Conservation (phyloP, 2,113 vertebrate species). For the Eublepharis macularius region DNA sequence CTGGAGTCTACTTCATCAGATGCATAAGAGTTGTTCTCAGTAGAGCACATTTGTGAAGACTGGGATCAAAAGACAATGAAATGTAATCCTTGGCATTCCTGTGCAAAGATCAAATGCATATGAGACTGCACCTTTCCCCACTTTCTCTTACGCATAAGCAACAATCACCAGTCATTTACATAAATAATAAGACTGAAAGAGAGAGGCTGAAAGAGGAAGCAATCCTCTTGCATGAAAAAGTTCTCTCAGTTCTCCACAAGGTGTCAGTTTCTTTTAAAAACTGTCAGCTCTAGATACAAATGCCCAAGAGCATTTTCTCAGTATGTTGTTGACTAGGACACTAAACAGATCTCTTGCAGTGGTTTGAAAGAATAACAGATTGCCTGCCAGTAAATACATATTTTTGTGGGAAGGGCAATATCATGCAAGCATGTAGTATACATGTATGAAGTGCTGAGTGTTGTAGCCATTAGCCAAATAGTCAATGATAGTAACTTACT, state of each 20-base stretch:
- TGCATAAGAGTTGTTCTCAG: no score
- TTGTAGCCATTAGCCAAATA: background rate
- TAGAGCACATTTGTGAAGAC: no score
- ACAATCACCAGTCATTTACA: background rate
- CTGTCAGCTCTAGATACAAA: conserved; percentile 6
- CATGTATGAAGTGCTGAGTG: background rate
- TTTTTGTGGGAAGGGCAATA: conserved; percentile 27
- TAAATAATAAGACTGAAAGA: background rate
- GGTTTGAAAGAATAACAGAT: conserved; percentile 36
- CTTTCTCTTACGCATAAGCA: background rate
- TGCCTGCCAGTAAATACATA: conserved; percentile 20
- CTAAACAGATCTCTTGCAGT: background rate
- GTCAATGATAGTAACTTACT: background rate
- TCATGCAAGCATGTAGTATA: background rate
- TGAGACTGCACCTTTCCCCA: background rate
- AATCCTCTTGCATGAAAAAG: background rate
- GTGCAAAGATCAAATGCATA: no score
- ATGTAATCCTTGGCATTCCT: no score
- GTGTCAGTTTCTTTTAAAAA: background rate
- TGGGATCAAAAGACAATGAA: no score
- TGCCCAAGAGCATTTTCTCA: conserved; percentile 9
- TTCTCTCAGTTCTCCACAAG: background rate
- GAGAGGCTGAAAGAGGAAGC: background rate
- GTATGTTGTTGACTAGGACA: accelerated
- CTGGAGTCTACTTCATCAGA: no score